Percentiles rank a stretch among this genome's conserved stretches.
These are phyloP conservation scores for Drosophila nigricruria DNA, from an alignment of 2,888 invertebrate species.

Conservation along the genomic window DNA sequence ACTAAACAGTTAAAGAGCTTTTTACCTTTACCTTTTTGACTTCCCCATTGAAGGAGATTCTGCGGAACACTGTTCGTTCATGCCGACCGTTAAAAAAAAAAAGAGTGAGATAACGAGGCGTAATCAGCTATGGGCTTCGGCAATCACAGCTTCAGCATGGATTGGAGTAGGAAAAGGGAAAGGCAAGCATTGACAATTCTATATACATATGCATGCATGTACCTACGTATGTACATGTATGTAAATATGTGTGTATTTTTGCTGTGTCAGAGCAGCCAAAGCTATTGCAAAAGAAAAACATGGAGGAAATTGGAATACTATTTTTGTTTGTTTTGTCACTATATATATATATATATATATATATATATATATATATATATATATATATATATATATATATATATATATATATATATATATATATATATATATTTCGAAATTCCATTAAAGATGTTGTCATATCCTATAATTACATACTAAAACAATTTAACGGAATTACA, in stretches of 20 bases:
- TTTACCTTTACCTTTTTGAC: slow-evolving; percentile 45
- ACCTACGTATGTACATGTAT: background rate
- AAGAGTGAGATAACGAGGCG: slow-evolving; percentile 10
- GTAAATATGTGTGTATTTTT: background rate
- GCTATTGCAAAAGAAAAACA: background rate
- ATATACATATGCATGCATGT: background rate
- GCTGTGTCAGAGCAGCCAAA: background rate
- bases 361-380: no score
- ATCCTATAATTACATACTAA: background rate
- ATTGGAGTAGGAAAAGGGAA: background rate
- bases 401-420: no score
- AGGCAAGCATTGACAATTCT: background rate
- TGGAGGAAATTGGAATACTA: no score
- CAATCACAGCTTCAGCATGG: slow-evolving; percentile 1
- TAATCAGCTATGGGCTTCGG: slow-evolving; percentile 27
- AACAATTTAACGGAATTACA: background rate
- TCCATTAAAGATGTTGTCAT: no score
- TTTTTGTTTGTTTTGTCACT: no score
- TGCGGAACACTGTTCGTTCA: slow-evolving; percentile 41
- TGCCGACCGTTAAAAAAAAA: slow-evolving; percentile 17
- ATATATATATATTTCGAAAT: no score
- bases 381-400: no score
- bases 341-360: no score
- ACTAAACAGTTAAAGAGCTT: slow-evolving; percentile 66
- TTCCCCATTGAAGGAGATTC: slow-evolving; percentile 41